Conservation (phyloP, 2,797 vertebrate species). For the Anabas testudineus region DNA sequence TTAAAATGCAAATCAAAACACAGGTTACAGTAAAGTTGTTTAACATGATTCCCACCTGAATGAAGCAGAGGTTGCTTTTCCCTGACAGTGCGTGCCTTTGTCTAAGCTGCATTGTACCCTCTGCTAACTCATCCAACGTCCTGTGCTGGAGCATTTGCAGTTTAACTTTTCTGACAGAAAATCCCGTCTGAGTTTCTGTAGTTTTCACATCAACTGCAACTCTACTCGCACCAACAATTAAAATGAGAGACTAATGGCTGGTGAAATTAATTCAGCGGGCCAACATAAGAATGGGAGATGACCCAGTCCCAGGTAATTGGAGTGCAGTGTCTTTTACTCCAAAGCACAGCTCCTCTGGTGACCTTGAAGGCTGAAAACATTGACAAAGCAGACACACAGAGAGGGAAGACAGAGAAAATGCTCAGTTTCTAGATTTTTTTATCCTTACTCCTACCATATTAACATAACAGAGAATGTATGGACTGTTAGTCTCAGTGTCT, state of each 20-base stretch:
- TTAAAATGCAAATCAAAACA: slow-evolving; percentile 11
- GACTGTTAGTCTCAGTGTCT: slow-evolving; percentile 26
- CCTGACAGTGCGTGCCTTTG: slow-evolving; percentile 9
- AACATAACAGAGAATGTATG: slow-evolving; percentile 55
- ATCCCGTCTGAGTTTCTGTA: slow-evolving; percentile 8
- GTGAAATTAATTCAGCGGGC: slow-evolving; percentile 74
- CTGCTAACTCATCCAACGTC: slow-evolving; percentile 29
- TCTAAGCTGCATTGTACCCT: slow-evolving; percentile 28
- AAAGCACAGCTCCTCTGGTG: slow-evolving; percentile 64
- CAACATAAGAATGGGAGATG: slow-evolving; percentile 75
- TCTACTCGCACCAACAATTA: slow-evolving; percentile 58
- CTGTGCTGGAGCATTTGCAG: slow-evolving; percentile 1
- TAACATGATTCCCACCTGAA: slow-evolving; percentile 12
- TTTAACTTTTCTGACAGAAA: slow-evolving; percentile 27
- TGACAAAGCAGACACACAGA: slow-evolving; percentile 25
- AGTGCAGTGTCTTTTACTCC: slow-evolving; percentile 68
- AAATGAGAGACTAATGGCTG: slow-evolving; percentile 73
- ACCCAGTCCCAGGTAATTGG: slow-evolving; percentile 80
- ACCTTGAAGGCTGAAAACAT: slow-evolving; percentile 71
- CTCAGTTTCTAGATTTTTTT: slow-evolving; percentile 19
- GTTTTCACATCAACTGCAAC: slow-evolving; percentile 11
- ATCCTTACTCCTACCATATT: slow-evolving; percentile 51
- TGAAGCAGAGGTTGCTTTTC: slow-evolving; percentile 11
- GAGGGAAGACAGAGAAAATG: slow-evolving; percentile 9
- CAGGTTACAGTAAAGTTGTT: background rate